Conservation (phyloP, 2,113 vertebrate species). For the Xenopus laevis region DNA sequence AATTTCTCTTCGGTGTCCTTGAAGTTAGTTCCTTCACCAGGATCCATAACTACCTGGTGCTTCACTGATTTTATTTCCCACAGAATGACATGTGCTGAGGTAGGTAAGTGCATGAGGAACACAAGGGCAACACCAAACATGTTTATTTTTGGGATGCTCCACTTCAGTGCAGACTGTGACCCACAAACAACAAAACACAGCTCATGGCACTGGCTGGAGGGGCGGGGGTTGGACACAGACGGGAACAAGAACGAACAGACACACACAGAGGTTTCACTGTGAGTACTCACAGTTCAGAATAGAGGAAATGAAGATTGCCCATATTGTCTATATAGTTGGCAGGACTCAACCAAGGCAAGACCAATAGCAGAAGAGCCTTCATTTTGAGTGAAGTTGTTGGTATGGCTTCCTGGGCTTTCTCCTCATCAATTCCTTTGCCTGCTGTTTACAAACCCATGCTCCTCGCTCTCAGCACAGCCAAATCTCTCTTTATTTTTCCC, state of each 20-base stretch:
- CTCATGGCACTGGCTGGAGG: background rate
- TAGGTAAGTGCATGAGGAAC: background rate
- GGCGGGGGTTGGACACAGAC: constrained; percentile 14
- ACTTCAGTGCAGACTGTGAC: background rate
- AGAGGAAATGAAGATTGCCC: constrained; percentile 97
- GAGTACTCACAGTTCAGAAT: constrained; percentile 97
- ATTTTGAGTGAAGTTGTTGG: constrained; percentile 66
- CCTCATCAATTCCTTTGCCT: constrained; percentile 56
- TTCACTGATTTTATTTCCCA: too few species aligned
- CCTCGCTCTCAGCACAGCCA: constrained; percentile 53
- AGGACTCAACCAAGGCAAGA: constrained; percentile 96
- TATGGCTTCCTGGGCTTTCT: constrained; percentile 56
- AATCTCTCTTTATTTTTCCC: constrained; percentile 41
- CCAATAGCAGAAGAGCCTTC: constrained; percentile 95
- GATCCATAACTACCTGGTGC: too few species aligned
- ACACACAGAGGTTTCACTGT: constrained; percentile 49
- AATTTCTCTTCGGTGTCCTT: too few species aligned
- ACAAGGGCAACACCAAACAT: background rate
- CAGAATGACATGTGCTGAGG: too few species aligned
- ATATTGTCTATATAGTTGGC: constrained; percentile 98
- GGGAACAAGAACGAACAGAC: constrained; percentile 15
- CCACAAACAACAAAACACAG: constrained; percentile 1
- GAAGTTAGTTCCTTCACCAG: too few species aligned
- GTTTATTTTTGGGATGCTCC: constrained; percentile 3
- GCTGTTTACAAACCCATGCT: constrained; percentile 55